phyloP scores from a whole-genome alignment of 1,140 invertebrate species.

The Zeugodacus cucurbitae region DNA sequence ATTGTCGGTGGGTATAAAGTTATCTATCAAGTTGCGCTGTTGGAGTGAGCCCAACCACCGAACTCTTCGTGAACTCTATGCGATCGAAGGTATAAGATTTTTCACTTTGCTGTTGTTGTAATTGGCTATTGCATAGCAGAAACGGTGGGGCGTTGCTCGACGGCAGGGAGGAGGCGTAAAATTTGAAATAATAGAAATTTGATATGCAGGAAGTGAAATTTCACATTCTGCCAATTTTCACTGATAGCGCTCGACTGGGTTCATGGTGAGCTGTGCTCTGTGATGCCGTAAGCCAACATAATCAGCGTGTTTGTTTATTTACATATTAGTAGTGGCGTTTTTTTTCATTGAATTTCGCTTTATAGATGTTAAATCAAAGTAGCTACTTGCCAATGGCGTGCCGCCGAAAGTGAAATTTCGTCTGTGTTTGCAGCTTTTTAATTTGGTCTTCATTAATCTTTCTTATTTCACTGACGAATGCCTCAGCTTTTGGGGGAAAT shows the following conservation, averaged over 20 bases:
- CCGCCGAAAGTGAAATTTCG: background rate
- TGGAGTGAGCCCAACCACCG: background rate
- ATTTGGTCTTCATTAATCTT: conserved; percentile 3
- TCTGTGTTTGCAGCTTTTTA: background rate
- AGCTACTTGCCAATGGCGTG: background rate
- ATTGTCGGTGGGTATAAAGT: conserved; percentile 7
- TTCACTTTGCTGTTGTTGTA: background rate
- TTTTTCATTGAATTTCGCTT: background rate
- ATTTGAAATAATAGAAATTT: background rate
- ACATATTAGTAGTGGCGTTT: background rate
- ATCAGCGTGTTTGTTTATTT: background rate
- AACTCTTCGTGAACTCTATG: background rate
- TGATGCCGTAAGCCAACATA: background rate
- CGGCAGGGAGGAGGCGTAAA: background rate
- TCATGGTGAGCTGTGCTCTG: background rate
- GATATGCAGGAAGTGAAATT: conserved; percentile 21
- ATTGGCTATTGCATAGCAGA: background rate
- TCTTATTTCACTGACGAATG: background rate
- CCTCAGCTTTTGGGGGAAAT: background rate
- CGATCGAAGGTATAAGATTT: background rate
- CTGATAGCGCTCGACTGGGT: background rate
- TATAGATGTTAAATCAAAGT: background rate
- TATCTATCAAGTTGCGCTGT: background rate
- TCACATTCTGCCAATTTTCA: background rate
- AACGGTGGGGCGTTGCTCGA: background rate